These are phyloP conservation scores for Creontiades dilutus DNA, from an alignment of 2,888 invertebrate species.

Conservation along the genomic window DNA sequence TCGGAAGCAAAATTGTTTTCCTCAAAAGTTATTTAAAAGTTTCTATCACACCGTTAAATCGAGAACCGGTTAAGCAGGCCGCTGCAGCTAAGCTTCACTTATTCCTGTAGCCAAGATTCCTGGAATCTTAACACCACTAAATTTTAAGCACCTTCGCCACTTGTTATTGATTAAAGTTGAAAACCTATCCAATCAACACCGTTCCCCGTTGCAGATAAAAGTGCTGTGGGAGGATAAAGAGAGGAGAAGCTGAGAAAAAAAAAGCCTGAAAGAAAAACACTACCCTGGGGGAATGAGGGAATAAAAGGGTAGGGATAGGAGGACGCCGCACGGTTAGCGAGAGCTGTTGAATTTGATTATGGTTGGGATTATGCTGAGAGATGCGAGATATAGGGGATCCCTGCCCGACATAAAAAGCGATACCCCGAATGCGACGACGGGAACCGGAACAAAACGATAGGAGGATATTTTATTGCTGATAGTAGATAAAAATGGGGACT, in stretches of 20 bases:
- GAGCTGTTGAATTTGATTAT: constrained; percentile 29
- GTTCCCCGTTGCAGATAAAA: neutral
- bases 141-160: no score
- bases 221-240: neutral
- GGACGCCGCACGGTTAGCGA: neutral
- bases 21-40: no score
- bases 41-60: no score
- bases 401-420: constrained; percentile 2
- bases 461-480: constrained; percentile 27
- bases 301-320: neutral
- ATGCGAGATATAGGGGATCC: neutral
- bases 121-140: no score
- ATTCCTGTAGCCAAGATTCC: no score
- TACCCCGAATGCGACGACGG: neutral
- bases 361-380: constrained; percentile 15
- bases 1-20: no score
- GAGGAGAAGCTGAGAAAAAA: neutral
- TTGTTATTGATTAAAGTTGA: neutral
- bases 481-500: neutral
- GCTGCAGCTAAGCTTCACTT: no score
- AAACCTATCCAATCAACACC: neutral
- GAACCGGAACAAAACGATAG: neutral
- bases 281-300: neutral
- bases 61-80: no score
- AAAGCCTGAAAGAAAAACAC: neutral